Percentiles rank a stretch among this genome's conserved stretches.
Evolutionary conservation across 1,140 invertebrate species (phyloP).

Genomic region (Drosophila erecta): DNA sequence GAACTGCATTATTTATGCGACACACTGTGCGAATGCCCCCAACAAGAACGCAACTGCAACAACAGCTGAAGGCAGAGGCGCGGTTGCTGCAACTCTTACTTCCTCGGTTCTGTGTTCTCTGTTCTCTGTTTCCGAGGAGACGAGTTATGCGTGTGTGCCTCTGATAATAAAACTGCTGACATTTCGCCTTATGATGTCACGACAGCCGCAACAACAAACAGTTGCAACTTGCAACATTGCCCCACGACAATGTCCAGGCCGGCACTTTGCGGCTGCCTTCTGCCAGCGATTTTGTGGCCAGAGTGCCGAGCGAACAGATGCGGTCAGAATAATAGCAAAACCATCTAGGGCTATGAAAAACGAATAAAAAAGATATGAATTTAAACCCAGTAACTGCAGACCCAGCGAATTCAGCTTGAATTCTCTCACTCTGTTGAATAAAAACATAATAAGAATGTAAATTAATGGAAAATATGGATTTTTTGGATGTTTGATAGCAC

Average conservation of each 20-base stretch:
- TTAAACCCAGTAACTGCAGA: not conserved
- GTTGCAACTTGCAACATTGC: conserved; percentile 14
- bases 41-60: conserved; percentile 28
- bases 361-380: not conserved
- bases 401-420: not conserved
- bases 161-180: conserved; percentile 78
- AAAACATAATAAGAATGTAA: too few relatives aligned
- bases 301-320: conserved; percentile 23
- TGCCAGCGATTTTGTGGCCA: conserved; percentile 21
- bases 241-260: conserved; percentile 20
- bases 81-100: conserved; percentile 7
- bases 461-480: too few relatives aligned
- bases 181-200: conserved; percentile 77
- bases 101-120: conserved; percentile 6
- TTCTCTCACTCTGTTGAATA: too few relatives aligned
- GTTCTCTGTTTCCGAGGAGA: conserved; percentile 5
- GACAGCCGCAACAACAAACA: conserved; percentile 51
- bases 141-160: conserved; percentile 63
- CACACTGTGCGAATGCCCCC: conserved; percentile 61
- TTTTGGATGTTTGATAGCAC: too few relatives aligned
- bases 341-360: not conserved
- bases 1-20: conserved; percentile 83
- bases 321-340: conserved; percentile 35
- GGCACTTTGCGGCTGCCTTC: conserved; percentile 9
- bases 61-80: conserved; percentile 31